Percentiles rank a stretch among this genome's conserved stretches.
These are phyloP conservation scores for Muschampia plurimacula DNA, from an alignment of 2,888 invertebrate species.

Conservation along the genomic window DNA sequence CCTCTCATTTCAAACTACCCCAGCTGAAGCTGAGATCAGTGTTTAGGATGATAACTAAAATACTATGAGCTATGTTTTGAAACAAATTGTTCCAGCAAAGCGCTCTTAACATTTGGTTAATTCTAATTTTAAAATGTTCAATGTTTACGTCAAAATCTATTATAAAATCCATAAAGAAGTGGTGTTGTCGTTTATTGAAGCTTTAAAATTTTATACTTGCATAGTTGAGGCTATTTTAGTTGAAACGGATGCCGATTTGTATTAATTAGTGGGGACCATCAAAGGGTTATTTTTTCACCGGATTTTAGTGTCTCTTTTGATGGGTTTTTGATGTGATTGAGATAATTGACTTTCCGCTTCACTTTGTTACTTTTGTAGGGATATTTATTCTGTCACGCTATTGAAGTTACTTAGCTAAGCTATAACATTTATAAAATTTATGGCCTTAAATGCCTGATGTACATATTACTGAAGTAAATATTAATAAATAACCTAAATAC, in stretches of 20 bases:
- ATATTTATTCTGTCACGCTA: slow-evolving; percentile 1
- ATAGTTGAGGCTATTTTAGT: slow-evolving; percentile 62
- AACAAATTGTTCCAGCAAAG: background rate
- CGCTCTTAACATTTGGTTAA: slow-evolving; percentile 28
- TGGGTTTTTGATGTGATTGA: slow-evolving; percentile 39
- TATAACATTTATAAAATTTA: background rate
- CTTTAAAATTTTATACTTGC: slow-evolving; percentile 69
- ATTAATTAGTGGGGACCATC: slow-evolving; percentile 71
- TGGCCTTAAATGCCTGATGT: background rate
- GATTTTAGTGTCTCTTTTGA: slow-evolving; percentile 41
- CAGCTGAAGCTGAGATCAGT: slow-evolving; percentile 42
- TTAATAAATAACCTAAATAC: too few relatives aligned
- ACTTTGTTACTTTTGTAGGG: slow-evolving; percentile 9
- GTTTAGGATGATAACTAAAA: slow-evolving; percentile 46
- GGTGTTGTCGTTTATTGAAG: slow-evolving; percentile 68
- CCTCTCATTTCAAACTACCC: slow-evolving; percentile 27
- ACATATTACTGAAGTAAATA: background rate
- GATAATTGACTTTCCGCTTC: slow-evolving; percentile 38
- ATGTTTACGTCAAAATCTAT: slow-evolving; percentile 68
- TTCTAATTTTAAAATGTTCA: slow-evolving; percentile 62
- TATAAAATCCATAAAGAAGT: slow-evolving; percentile 76
- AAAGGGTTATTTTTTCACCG: slow-evolving; percentile 55
- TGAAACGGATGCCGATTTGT: slow-evolving; percentile 69
- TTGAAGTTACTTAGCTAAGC: background rate
- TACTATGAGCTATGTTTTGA: background rate